Conservation (phyloP, 2,888 invertebrate species). For the Therioaphis trifolii region DNA sequence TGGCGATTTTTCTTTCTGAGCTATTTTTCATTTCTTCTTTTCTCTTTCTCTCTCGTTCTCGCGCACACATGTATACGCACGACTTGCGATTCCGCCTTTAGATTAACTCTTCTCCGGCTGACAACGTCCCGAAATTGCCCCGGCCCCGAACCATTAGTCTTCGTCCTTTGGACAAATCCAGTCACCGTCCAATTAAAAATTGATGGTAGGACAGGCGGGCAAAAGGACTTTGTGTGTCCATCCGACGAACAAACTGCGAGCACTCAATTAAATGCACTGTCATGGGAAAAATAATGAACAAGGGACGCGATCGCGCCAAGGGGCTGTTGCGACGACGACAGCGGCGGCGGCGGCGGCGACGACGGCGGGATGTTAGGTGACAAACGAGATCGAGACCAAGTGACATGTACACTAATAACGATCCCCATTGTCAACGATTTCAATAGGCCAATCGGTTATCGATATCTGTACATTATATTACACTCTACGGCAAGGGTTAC, state of each 20-base stretch:
- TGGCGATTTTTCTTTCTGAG: conserved; percentile 10
- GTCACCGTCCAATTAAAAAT: conserved; percentile 59
- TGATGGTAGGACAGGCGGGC: conserved; percentile 23
- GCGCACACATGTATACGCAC: neutral
- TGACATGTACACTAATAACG: conserved; percentile 45
- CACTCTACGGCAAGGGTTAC: neutral
- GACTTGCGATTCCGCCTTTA: conserved; percentile 41
- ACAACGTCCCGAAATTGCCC: conserved; percentile 51
- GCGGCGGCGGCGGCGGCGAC: neutral
- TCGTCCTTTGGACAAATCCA: conserved; percentile 56
- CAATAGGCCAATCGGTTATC: conserved; percentile 35
- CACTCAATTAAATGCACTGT: conserved; percentile 53
- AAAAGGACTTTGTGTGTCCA: conserved; percentile 33
- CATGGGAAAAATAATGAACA: conserved; percentile 47
- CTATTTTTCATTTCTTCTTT: neutral
- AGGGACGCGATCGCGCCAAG: conserved; percentile 26
- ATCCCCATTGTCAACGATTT: conserved; percentile 22
- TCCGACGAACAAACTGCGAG: conserved; percentile 51
- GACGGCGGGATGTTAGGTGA: conserved; percentile 18
- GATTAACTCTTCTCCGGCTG: conserved; percentile 58
- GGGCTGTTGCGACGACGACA: neutral
- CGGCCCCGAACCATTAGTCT: conserved; percentile 50
- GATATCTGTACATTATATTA: neutral
- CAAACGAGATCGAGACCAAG: conserved; percentile 28
- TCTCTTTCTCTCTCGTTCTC: too few species aligned